These are phyloP conservation scores for Euproctis similis DNA, from an alignment of 2,888 invertebrate genomes.

Conservation along the genomic window DNA sequence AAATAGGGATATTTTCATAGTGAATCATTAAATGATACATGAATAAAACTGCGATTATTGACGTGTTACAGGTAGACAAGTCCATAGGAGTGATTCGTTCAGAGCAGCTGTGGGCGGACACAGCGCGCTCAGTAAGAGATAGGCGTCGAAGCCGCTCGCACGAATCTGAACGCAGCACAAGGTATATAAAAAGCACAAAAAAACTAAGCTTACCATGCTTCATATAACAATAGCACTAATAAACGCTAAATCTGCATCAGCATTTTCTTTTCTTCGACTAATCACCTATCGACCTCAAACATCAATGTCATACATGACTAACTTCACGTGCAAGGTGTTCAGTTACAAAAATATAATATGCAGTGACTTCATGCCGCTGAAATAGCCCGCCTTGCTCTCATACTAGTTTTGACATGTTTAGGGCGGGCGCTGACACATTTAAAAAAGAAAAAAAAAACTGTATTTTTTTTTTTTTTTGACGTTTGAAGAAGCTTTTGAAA, in stretches of 20 bases:
- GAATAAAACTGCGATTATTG: conserved; percentile 34
- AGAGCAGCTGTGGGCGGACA: conserved; percentile 55
- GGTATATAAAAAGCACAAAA: conserved; percentile 53
- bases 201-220: conserved; percentile 42
- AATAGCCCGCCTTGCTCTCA: conserved; percentile 43
- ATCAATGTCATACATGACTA: conserved; percentile 61
- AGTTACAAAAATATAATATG: conserved; percentile 64
- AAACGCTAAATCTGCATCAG: conserved; percentile 46
- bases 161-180: conserved; percentile 71
- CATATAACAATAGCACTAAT: conserved; percentile 64
- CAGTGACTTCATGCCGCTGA: conserved; percentile 63
- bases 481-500: too few species aligned
- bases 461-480: too few species aligned
- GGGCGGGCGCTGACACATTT: conserved; percentile 14
- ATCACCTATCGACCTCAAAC: conserved; percentile 55
- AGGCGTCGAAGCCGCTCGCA: conserved; percentile 71
- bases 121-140: conserved; percentile 60
- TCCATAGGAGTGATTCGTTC: conserved; percentile 28
- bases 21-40: too few species aligned
- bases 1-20: conserved; percentile 24
- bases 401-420: conserved; percentile 24
- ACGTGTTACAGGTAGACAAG: conserved; percentile 61
- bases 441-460: too few species aligned
- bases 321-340: conserved; percentile 55
- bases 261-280: conserved; percentile 44